phyloP scores from a whole-genome alignment of 2,113 vertebrate genomes.

The Dromaius novaehollandiae region DNA sequence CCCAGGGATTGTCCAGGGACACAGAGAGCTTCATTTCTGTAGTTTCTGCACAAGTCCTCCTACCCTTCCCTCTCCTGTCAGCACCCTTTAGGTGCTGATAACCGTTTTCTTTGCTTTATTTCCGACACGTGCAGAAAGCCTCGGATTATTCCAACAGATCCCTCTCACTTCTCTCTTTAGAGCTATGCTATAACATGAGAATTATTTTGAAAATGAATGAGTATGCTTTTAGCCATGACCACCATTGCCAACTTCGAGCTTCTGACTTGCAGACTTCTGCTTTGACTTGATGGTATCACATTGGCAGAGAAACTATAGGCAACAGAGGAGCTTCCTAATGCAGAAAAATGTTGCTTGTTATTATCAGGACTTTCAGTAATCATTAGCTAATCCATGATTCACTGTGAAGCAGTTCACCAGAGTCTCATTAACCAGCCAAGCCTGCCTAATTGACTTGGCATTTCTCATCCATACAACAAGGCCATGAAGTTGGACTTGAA shows the following conservation, averaged over 20 bases:
- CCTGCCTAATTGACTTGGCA: not conserved
- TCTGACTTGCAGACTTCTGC: not conserved
- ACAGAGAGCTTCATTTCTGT: not conserved
- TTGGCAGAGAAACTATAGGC: not conserved
- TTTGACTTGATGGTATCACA: not conserved
- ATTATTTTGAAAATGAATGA: not conserved
- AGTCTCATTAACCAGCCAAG: not conserved
- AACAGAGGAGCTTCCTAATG: not conserved
- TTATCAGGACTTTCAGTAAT: not conserved
- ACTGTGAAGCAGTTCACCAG: not conserved
- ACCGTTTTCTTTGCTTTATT: not conserved
- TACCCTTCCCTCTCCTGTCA: rapidly evolving
- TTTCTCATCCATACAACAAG: not conserved
- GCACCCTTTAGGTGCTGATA: not conserved
- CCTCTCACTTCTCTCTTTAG: not conserved
- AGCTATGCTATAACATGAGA: not conserved
- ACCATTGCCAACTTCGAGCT: not conserved
- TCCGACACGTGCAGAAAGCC: not conserved
- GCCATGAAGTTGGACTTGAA: not conserved
- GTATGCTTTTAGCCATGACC: not conserved
- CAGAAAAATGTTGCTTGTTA: not conserved
- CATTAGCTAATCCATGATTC: not conserved
- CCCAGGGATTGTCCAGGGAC: not conserved
- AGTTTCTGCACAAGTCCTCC: not conserved
- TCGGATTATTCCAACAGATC: not conserved